A percentile compares a stretch with the other conserved stretches of the same genome.
Evolutionary conservation across 2,888 invertebrate species (phyloP).

Genomic region (Trissolcus brochymenae): DNA sequence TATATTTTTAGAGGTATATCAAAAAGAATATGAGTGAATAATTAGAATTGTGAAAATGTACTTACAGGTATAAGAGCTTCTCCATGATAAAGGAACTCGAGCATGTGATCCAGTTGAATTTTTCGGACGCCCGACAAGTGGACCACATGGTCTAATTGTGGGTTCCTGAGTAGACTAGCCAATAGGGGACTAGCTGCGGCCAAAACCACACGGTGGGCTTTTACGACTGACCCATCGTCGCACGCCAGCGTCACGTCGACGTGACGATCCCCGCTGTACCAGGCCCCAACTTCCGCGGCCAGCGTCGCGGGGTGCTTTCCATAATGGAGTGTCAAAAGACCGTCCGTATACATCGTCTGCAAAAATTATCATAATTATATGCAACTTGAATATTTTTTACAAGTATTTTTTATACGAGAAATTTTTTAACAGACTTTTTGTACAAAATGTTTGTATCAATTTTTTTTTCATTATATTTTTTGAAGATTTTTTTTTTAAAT

Average conservation of each 20-base stretch:
- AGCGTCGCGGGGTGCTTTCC: constrained; percentile 95
- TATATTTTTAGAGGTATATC: too few relatives aligned
- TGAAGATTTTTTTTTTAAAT: too few relatives aligned
- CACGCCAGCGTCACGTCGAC: constrained; percentile 91
- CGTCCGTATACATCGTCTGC: constrained; percentile 79
- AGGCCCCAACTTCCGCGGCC: constrained; percentile 92
- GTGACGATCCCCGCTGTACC: constrained; percentile 91
- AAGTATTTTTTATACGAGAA: too few relatives aligned
- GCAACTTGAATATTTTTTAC: too few relatives aligned
- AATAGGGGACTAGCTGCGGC: constrained; percentile 92
- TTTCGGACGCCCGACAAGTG: constrained; percentile 90
- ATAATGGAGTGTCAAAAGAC: constrained; percentile 92
- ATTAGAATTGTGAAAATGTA: background rate
- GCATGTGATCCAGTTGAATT: constrained; percentile 87
- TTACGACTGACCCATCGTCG: constrained; percentile 88
- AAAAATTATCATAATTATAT: constrained; percentile 1
- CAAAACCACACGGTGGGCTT: constrained; percentile 90
- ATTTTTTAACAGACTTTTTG: too few relatives aligned
- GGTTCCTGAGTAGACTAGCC: constrained; percentile 79
- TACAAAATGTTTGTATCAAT: too few relatives aligned
- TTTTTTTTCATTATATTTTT: too few relatives aligned
- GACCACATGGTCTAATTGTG: constrained; percentile 80
- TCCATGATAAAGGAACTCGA: constrained; percentile 91
- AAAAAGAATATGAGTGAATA: too few relatives aligned
- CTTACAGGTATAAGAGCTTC: constrained; percentile 87